Conservation (phyloP, 2,113 vertebrate genomes). For the Pandion haliaetus region DNA sequence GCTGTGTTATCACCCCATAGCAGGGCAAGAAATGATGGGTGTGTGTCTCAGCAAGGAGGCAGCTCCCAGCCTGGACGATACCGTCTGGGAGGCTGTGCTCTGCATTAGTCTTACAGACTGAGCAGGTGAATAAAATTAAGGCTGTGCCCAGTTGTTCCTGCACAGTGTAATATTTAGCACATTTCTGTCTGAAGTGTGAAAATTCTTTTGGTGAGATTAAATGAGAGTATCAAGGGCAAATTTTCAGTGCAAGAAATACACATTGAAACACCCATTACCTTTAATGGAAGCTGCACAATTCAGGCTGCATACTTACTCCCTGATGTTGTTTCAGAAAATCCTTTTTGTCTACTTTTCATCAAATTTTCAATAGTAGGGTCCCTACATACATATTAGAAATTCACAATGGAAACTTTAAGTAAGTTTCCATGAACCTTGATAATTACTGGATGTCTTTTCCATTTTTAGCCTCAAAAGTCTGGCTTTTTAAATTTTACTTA, state of each 20-base stretch:
- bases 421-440: background rate
- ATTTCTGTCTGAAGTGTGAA: background rate
- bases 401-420: background rate
- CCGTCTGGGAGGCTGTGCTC: accelerated
- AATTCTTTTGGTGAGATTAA: background rate
- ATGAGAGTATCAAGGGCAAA: background rate
- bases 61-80: background rate
- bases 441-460: background rate
- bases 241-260: background rate
- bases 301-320: background rate
- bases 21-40: background rate
- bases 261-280: background rate
- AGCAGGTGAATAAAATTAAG: background rate
- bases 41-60: background rate
- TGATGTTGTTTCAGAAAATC: slow-evolving; percentile 7
- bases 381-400: background rate
- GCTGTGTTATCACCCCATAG: accelerated
- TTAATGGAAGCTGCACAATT: background rate
- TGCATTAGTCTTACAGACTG: background rate
- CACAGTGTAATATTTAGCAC: background rate
- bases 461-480: background rate
- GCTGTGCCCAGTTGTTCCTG: background rate
- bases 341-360: slow-evolving; percentile 5
- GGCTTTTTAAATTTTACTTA: background rate
- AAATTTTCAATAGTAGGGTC: background rate